These are phyloP conservation scores for Malurus cyaneus DNA, from an alignment of 2,113 vertebrate species.

Conservation along the genomic window DNA sequence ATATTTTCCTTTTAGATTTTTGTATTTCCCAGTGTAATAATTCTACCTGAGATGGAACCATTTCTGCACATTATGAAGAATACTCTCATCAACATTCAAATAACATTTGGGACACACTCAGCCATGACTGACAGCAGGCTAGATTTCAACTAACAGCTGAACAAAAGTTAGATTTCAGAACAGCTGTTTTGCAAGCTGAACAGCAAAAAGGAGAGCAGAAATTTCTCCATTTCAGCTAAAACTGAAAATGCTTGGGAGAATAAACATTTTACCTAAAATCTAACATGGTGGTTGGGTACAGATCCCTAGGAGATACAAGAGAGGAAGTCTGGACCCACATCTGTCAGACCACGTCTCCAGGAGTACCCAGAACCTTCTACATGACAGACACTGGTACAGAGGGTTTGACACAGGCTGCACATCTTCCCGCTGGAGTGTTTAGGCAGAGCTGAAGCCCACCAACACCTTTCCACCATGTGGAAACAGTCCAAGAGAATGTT, in stretches of 20 bases:
- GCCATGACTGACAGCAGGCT: neutral
- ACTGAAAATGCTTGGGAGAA: neutral
- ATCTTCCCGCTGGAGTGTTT: neutral
- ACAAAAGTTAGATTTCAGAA: no score
- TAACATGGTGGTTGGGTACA: neutral
- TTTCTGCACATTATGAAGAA: conserved; percentile 12
- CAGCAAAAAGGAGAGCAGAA: neutral
- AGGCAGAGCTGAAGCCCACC: neutral
- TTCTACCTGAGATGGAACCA: neutral
- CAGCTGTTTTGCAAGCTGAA: neutral
- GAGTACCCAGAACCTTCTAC: neutral
- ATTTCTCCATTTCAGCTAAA: neutral
- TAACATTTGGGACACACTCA: neutral
- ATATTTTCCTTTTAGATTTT: conserved; percentile 16
- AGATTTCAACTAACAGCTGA: neutral
- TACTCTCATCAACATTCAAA: neutral
- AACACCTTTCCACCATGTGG: neutral
- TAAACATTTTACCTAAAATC: neutral
- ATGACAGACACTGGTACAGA: neutral
- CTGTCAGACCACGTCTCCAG: neutral
- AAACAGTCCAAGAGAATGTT: neutral
- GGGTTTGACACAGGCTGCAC: neutral
- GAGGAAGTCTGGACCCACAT: neutral
- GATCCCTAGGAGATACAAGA: neutral
- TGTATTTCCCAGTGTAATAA: neutral